Conservation (phyloP, 2,113 vertebrate species). For the Cynopterus brachyotis region DNA sequence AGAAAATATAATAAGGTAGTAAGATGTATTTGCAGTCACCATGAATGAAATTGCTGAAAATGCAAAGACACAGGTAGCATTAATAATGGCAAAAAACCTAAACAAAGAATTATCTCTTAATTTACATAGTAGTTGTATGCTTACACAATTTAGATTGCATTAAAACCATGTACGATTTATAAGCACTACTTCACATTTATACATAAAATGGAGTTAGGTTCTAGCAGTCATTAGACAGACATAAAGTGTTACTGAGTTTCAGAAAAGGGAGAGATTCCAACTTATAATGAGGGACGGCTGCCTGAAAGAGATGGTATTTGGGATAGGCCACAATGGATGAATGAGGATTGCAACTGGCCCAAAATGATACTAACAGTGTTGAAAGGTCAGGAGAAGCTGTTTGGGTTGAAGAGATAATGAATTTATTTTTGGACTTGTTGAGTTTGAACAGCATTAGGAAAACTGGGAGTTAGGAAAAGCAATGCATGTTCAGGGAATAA, state of each 20-base stretch:
- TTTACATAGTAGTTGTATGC: neutral
- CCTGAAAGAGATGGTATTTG: neutral
- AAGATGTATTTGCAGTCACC: neutral
- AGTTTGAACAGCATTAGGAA: neutral
- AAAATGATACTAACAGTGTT: neutral
- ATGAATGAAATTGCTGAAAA: neutral
- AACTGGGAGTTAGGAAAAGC: neutral
- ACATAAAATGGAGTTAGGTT: neutral
- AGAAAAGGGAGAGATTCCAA: neutral
- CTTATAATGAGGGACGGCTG: neutral
- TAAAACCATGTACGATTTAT: slow-evolving; percentile 7
- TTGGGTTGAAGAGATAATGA: neutral
- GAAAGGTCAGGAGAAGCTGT: neutral
- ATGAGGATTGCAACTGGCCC: neutral
- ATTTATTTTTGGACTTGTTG: neutral
- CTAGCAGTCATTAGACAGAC: neutral
- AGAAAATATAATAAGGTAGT: neutral
- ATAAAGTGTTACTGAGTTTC: neutral
- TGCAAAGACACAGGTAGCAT: neutral
- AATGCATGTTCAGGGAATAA: neutral
- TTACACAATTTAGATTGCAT: neutral
- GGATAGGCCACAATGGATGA: neutral
- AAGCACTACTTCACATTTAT: neutral
- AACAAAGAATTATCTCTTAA: slow-evolving; percentile 18
- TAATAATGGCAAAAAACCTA: neutral